Base-by-base conservation (phyloP, 2,888 invertebrate genomes). In the Nomada hirtipes region DNA sequence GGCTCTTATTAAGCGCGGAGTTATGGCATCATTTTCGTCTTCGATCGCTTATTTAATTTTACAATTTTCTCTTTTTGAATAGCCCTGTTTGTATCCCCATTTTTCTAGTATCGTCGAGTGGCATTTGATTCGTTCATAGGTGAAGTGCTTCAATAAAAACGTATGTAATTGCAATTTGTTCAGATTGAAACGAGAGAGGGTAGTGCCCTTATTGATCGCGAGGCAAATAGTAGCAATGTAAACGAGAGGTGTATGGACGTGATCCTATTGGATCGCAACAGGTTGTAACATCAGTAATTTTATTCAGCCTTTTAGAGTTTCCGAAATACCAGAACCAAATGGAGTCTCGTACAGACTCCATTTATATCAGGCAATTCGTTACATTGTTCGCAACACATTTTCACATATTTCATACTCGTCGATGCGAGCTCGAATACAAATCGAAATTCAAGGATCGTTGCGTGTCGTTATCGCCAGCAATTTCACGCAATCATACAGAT, bases 221-320 rank as follows among this genome's bases (percentile, higher is more conserved):
- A 18, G 18, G n/a, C 61, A 20, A 63, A 13, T 15, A 15, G 47
- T 63, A 26, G 47, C 26, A 47, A 59, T 3, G 44, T 29, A 15
- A 50, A 29, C n/a, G 29, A 3, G 15, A 70, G 26, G 36, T 42
- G 15, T 29, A 26, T 23, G 11, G 15, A 36, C 1, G 15, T 20
- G 29, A 68, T 44, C 18, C 20, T 20, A 9, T 50, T 18, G 65
- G 55, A 65, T 64, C 50, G 79, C 79, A 79, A 79, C 79, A 79
- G 79, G 79, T 79, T 79, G 69, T 52, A 79, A 50, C 79, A 50
- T 29, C 63, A 53, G 29, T 44, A 52, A 68, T 57, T 79, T 79
- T 57, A 47, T 60, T 36, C 61, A 23, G 53, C n/a, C 52, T 77
- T 60, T 61, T 53, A 57, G 44, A 79, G 55, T 79, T 79, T 52